Conservation (phyloP, 2,113 vertebrate genomes). For the Hiodon alosoides region DNA sequence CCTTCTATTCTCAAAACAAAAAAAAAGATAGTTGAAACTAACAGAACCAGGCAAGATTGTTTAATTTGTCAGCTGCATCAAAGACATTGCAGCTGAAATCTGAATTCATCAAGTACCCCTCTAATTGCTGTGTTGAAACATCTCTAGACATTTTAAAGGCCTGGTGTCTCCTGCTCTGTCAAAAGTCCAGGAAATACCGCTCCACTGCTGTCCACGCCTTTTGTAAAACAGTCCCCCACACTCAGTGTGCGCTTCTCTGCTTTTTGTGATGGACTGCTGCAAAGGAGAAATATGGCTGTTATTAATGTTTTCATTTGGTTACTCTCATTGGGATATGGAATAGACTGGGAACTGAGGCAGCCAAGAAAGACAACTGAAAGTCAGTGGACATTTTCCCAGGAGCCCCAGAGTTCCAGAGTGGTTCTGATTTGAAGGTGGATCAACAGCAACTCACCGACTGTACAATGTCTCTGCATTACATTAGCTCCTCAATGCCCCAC, state of each 20-base stretch:
- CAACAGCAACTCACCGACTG: too few species aligned
- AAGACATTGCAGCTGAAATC: not conserved
- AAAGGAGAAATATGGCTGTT: too few species aligned
- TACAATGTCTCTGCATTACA: not conserved
- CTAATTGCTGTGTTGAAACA: constrained; percentile 37
- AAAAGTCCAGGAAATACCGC: constrained; percentile 35
- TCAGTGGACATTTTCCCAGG: constrained; percentile 1
- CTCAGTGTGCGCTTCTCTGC: too few species aligned
- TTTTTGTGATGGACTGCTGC: too few species aligned
- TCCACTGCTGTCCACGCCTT: constrained; percentile 13
- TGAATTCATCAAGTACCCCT: constrained; percentile 4
- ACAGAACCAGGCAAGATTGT: constrained; percentile 16
- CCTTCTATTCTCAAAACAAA: constrained; percentile 8
- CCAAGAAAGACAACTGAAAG: not conserved
- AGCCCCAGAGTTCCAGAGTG: not conserved
- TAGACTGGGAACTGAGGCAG: not conserved
- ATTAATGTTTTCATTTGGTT: too few species aligned
- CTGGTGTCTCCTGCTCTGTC: constrained; percentile 39
- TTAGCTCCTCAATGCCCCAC: not conserved
- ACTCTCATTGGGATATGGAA: not conserved
- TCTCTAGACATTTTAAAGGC: constrained; percentile 28
- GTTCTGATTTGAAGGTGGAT: constrained; percentile 14
- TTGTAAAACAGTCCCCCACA: too few species aligned
- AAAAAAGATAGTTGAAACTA: constrained; percentile 17
- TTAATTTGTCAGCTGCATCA: constrained; percentile 19